phyloP scores from a whole-genome alignment of 1,140 invertebrate genomes.

The Thaumetopoea pityocampa region DNA sequence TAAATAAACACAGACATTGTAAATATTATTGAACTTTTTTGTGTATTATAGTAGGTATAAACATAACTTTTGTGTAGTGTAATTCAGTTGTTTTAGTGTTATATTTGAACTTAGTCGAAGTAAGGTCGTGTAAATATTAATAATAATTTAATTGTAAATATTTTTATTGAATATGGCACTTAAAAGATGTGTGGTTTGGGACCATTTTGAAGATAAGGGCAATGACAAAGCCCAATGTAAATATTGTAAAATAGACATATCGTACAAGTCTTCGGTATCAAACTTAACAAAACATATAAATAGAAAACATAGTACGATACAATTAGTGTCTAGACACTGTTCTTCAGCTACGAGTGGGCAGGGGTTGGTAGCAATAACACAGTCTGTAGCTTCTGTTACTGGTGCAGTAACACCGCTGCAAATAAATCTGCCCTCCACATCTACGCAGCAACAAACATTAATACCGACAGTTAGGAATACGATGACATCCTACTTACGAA shows the following conservation, averaged over 20 bases:
- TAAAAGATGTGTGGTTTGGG: conserved; percentile 3
- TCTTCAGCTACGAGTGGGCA: background rate
- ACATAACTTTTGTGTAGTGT: no score
- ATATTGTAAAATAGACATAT: conserved; percentile 1
- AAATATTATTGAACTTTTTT: no score
- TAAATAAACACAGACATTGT: no score
- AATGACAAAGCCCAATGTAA: conserved; percentile 1
- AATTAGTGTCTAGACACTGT: background rate
- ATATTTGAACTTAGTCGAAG: background rate
- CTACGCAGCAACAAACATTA: background rate
- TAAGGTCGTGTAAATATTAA: background rate
- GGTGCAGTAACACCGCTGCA: background rate
- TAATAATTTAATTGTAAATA: background rate
- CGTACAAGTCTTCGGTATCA: background rate
- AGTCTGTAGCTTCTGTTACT: background rate
- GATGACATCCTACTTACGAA: background rate
- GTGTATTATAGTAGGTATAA: no score
- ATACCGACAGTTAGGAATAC: background rate
- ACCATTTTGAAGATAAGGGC: conserved; percentile 4
- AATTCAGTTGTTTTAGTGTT: no score
- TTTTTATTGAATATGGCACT: conserved; percentile 1
- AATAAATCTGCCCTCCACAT: background rate
- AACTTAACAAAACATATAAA: conserved; percentile 4
- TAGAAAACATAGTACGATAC: background rate
- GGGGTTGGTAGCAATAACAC: background rate